Percentiles rank a stretch among this genome's conserved stretches.
Evolutionary conservation across 2,888 invertebrate genomes (phyloP).

Genomic region (Neuroscelio doddi): DNA sequence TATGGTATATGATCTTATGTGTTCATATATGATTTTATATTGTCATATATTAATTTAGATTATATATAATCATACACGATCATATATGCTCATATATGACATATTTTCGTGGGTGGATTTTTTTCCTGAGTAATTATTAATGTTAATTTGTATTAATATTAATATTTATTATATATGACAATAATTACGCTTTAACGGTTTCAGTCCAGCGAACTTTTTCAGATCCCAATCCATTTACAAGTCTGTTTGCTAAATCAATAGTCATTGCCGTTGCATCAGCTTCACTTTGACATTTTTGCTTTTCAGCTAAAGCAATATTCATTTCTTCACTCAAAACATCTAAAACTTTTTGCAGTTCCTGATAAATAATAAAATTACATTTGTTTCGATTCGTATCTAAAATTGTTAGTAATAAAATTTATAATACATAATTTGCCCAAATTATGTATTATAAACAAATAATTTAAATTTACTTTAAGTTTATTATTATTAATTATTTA

Average conservation of each 20-base stretch:
- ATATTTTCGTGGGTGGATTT: too few relatives aligned
- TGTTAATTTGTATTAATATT: not conserved
- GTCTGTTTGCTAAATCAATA: conserved; percentile 91
- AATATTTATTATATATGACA: not conserved
- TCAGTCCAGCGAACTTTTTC: conserved; percentile 91
- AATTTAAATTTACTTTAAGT: too few relatives aligned
- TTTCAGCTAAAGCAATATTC: conserved; percentile 88
- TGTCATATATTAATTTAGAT: too few relatives aligned
- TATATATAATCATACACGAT: not conserved
- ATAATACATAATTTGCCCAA: too few relatives aligned
- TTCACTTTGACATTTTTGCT: conserved; percentile 92
- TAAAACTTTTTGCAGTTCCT: conserved; percentile 85
- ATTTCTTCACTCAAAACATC: conserved; percentile 85
- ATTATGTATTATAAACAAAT: too few relatives aligned
- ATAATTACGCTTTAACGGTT: conserved; percentile 75
- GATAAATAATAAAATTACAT: conserved; percentile 17
- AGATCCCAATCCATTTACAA: conserved; percentile 93
- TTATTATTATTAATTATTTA: too few relatives aligned
- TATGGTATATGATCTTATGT: too few relatives aligned
- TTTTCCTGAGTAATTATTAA: conserved; percentile 4
- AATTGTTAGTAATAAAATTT: too few relatives aligned
- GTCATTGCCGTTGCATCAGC: conserved; percentile 92
- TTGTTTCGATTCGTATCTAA: too few relatives aligned
- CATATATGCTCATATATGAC: too few relatives aligned
- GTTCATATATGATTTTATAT: too few relatives aligned